Evolutionary conservation across 30 jellyfish, hydroid and myxozoan species (phyloP), one percentile per base, ranked within the genome.

Genomic region (Clytia hemisphaerica): DNA sequence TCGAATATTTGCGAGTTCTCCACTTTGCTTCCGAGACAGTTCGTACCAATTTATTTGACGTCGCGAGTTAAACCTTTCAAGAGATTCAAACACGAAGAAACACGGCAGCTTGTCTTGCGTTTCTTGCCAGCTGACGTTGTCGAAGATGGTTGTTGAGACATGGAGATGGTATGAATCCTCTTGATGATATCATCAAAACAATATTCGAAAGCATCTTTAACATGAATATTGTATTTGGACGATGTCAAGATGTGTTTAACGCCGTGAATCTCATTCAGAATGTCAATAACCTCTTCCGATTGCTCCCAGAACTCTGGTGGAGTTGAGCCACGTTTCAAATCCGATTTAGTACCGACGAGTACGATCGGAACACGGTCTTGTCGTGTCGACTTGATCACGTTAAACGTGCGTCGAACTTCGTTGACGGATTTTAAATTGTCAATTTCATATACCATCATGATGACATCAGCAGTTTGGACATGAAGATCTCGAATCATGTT

Each of bases 371-470:
- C 29, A 6, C 29, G 24, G 37, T 58, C 71, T 58, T 58, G 45
- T 22, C 71, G 71, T 27, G 37, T 36, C 5, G 37, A 18, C n/a
- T 45, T 32, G 57, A 58, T 12, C 24, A 36, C 71, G 24, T 58
- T 58, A 30, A 21, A 58, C 5, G 44, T 21, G 32, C 14, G 44
- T 45, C 16, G 4, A 18, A 30, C 32, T 32, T 58, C 71, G 7
- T 58, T 36, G 29, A 30, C 71, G 14, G 71, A 58, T 22, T 58
- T 30, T 58, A 58, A 58, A 58, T 21, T 58, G 12, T 32, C 71
- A 25, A 58, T 18, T 36, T 58, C 71, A 21, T 58, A 58, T 18
- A 58, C 71, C 15, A 58, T 37, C 71, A 58, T 58, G n/a, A 58
- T 58, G 29, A 21, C 71, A 36, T 58, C 71, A 9, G 71, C 71